Evolutionary conservation across 37 sponge, comb jelly and placozoan species (phyloP).

Genomic region (Agelas oroides): DNA sequence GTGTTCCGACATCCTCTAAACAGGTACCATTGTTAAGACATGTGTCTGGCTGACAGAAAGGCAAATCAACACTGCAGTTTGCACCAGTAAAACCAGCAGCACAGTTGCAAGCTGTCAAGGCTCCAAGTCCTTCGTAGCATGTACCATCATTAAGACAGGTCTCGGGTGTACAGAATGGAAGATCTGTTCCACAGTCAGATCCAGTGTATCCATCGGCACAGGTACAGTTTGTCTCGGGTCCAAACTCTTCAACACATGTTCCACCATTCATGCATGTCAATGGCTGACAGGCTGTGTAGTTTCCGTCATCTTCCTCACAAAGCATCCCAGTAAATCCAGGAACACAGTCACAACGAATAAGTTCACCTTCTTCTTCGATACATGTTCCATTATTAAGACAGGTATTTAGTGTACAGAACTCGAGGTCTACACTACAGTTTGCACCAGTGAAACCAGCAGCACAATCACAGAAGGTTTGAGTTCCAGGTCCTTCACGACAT

Average conservation of each 20-base stretch:
- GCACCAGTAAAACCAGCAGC: constrained; percentile 43
- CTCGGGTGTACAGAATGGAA: constrained; percentile 26
- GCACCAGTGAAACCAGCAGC: constrained; percentile 43
- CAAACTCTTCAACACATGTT: constrained; percentile 43
- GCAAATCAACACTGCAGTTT: constrained; percentile 28
- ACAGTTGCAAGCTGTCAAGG: constrained; percentile 39
- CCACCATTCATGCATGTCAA: constrained; percentile 65
- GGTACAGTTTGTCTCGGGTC: constrained; percentile 9
- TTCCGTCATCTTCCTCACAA: too few relatives aligned
- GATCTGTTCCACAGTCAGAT: background rate
- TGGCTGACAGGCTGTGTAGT: too few relatives aligned
- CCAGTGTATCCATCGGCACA: constrained; percentile 26
- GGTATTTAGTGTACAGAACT: background rate
- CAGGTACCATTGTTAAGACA: constrained; percentile 27
- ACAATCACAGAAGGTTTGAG: constrained; percentile 38
- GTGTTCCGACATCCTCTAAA: constrained; percentile 29
- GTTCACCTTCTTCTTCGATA: constrained; percentile 27
- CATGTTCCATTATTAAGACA: constrained; percentile 32
- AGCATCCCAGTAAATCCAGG: constrained; percentile 19
- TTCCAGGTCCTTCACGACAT: constrained; percentile 46
- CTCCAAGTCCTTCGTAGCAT: constrained; percentile 47
- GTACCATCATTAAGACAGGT: constrained; percentile 61
- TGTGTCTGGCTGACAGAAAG: background rate
- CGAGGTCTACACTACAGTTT: constrained; percentile 30
- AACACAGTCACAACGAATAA: constrained; percentile 22